Conservation (phyloP, 92 coral and sea anemone species). For the Montipora capitata region DNA sequence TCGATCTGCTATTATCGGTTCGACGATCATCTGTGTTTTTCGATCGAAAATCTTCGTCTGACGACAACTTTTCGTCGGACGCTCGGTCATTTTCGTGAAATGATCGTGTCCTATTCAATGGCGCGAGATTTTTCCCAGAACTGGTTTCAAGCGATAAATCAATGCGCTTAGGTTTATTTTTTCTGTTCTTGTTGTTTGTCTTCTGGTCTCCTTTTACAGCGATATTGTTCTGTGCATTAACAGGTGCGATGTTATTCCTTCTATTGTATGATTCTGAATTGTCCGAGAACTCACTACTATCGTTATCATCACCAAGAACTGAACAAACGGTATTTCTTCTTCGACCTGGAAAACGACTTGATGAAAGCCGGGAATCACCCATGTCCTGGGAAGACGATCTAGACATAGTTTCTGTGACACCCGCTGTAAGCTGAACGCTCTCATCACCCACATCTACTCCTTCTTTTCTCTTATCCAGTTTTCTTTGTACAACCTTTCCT, state of each 20-base stretch:
- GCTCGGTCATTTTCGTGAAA: neutral
- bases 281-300: neutral
- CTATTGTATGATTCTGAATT: neutral
- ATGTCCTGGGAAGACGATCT: neutral
- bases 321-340: slow-evolving; percentile 25
- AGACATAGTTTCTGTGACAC: neutral
- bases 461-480: neutral
- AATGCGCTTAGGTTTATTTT: slow-evolving; percentile 23
- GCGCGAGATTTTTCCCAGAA: neutral
- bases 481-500: neutral
- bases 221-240: neutral
- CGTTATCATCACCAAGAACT: neutral
- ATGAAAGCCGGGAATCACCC: neutral
- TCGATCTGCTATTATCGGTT: neutral
- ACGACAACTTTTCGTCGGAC: neutral
- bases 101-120: neutral
- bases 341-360: neutral
- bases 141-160: slow-evolving; percentile 6
- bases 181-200: neutral
- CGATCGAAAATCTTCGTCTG: slow-evolving; percentile 3
- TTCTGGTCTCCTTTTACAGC: neutral
- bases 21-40: neutral
- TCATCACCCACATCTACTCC: neutral
- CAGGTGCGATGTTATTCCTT: neutral
- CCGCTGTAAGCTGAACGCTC: neutral